A percentile compares a stretch with the other conserved stretches of the same genome.
These are phyloP conservation scores for Cheilosia grossa DNA, from an alignment of 2,888 invertebrate genomes.

Conservation along the genomic window DNA sequence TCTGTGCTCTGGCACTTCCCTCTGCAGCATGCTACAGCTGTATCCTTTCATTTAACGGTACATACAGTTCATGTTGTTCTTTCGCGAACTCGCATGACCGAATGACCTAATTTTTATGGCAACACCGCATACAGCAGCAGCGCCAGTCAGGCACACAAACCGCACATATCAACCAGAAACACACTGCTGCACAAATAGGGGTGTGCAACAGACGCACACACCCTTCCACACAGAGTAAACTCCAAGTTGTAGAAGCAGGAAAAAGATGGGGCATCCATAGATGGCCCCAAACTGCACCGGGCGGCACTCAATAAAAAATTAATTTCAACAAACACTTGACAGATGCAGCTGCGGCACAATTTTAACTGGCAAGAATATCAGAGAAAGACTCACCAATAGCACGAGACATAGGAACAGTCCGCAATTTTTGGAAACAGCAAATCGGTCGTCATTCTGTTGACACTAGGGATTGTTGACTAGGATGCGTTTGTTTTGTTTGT, in stretches of 20 bases:
- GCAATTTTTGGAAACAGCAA: conserved; percentile 89
- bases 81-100: conserved; percentile 79
- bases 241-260: background rate
- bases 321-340: conserved; percentile 41
- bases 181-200: conserved; percentile 56
- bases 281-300: background rate
- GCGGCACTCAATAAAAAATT: conserved; percentile 35
- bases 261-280: conserved; percentile 4
- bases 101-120: conserved; percentile 81
- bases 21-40: conserved; percentile 19
- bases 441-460: conserved; percentile 81
- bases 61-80: conserved; percentile 34
- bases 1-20: conserved; percentile 2
- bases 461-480: conserved; percentile 64
- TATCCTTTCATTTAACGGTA: conserved; percentile 44
- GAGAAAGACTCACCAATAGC: conserved; percentile 89
- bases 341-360: conserved; percentile 38
- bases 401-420: conserved; percentile 93
- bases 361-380: conserved; percentile 31
- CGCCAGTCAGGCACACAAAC: background rate
- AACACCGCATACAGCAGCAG: conserved; percentile 46
- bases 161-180: conserved; percentile 21
- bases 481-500: conserved; percentile 65
- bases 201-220: conserved; percentile 62
- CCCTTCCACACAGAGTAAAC: background rate